Conservation (phyloP, 2,888 invertebrate genomes). For the Tuta absoluta region DNA sequence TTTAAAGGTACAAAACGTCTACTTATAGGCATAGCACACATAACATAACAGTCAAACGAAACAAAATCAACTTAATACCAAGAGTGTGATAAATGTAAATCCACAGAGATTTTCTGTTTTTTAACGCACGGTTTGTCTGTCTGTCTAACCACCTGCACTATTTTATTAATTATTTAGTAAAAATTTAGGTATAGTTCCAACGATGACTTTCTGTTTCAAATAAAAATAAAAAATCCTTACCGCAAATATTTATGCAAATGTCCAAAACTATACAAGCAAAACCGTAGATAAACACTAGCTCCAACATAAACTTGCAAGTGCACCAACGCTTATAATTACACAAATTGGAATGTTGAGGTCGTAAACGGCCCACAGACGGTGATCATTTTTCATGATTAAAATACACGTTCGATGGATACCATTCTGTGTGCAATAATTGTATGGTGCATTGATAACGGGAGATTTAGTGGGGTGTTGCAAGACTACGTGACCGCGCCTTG, state of each 20-base stretch:
- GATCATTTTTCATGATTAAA: conserved; percentile 37
- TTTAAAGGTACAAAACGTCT: conserved; percentile 54
- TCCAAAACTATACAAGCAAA: neutral
- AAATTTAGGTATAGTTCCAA: too few relatives aligned
- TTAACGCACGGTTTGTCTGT: too few relatives aligned
- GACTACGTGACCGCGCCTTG: conserved; percentile 26
- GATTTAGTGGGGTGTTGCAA: conserved; percentile 32
- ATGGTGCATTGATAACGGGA: conserved; percentile 37
- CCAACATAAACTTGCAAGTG: conserved; percentile 29
- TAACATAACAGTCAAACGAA: neutral
- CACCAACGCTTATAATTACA: conserved; percentile 31
- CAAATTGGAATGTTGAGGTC: conserved; percentile 32
- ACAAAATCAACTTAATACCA: neutral
- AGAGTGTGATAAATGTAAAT: neutral
- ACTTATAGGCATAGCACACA: conserved; percentile 35
- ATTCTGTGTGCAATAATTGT: conserved; percentile 34
- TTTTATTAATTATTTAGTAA: too few relatives aligned
- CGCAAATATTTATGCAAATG: neutral
- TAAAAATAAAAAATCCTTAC: too few relatives aligned
- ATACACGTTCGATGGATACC: conserved; percentile 32
- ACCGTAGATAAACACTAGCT: neutral
- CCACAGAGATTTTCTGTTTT: too few relatives aligned
- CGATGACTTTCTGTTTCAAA: too few relatives aligned
- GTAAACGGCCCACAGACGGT: conserved; percentile 28
- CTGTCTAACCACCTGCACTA: too few relatives aligned